These are phyloP conservation scores for Drosophila stalkeri DNA, from an alignment of 2,888 invertebrate genomes.

Conservation along the genomic window DNA sequence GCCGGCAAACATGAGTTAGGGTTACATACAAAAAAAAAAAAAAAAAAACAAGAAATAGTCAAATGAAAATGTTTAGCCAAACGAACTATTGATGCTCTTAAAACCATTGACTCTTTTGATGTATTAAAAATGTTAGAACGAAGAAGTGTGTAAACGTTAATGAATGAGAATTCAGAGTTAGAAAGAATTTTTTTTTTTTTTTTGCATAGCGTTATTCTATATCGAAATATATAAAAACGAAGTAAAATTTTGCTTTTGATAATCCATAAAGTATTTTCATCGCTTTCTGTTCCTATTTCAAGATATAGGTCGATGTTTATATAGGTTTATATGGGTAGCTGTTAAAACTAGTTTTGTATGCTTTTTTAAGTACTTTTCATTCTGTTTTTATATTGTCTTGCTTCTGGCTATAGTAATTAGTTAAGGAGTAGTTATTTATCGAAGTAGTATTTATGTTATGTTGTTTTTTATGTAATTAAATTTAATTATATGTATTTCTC, in stretches of 20 bases:
- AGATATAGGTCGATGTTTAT: background rate
- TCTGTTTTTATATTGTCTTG: no score
- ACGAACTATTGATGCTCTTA: constrained; percentile 40
- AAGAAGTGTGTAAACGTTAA: background rate
- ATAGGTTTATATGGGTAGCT: background rate
- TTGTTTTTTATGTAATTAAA: background rate
- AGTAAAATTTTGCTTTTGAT: background rate
- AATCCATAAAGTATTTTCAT: background rate
- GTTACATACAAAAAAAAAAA: constrained; percentile 32
- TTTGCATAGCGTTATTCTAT: background rate
- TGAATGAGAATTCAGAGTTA: background rate
- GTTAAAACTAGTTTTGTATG: no score
- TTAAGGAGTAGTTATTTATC: background rate
- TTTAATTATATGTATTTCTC: background rate
- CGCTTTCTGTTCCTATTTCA: background rate
- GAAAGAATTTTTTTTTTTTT: background rate
- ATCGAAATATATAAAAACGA: background rate
- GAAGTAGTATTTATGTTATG: background rate
- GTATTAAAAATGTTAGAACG: background rate
- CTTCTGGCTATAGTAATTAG: background rate
- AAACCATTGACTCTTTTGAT: background rate
- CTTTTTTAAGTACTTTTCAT: background rate
- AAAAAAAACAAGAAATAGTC: constrained; percentile 41
- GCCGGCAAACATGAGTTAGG: constrained; percentile 66
- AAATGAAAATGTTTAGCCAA: constrained; percentile 12